A percentile compares a stretch with the other conserved stretches of the same genome.
Conservation (phyloP, 2,797 vertebrate species). For the Schizopygopsis malacanthus region DNA sequence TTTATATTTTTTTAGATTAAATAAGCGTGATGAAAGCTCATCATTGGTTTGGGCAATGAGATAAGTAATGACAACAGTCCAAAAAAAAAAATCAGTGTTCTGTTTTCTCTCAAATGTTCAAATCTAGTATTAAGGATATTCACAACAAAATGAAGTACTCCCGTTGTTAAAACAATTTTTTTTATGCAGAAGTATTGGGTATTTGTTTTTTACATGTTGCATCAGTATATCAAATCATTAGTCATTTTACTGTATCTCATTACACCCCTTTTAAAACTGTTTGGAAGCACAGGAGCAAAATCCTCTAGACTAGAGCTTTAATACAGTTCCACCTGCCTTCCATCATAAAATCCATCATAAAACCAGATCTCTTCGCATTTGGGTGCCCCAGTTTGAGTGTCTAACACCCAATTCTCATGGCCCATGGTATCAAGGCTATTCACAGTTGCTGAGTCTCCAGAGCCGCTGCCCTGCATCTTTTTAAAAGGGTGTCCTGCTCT, state of each 20-base stretch:
- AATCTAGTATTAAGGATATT: background rate
- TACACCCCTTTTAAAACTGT: background rate
- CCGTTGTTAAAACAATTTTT: background rate
- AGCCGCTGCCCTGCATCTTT: conserved; percentile 54
- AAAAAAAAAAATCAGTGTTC: no score
- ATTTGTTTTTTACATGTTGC: background rate
- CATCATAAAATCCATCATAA: conserved; percentile 39
- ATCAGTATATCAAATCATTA: background rate
- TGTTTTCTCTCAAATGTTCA: background rate
- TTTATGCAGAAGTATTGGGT: background rate
- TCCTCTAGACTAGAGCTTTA: background rate
- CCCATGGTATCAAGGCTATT: conserved; percentile 51
- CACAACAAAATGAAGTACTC: background rate
- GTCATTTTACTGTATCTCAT: background rate
- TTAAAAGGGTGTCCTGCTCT: conserved; percentile 65
- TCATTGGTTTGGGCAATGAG: background rate
- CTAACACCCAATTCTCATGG: conserved; percentile 38
- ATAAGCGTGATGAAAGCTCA: background rate
- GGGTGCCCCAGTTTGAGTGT: conserved; percentile 55
- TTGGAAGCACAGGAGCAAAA: background rate
- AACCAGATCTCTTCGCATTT: conserved; percentile 29
- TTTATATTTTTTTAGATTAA: background rate
- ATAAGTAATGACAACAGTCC: background rate
- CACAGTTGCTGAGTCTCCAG: conserved; percentile 53
- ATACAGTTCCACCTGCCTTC: conserved; percentile 34